phyloP scores from a whole-genome alignment of 2,888 invertebrate species.

The Nezara viridula region DNA sequence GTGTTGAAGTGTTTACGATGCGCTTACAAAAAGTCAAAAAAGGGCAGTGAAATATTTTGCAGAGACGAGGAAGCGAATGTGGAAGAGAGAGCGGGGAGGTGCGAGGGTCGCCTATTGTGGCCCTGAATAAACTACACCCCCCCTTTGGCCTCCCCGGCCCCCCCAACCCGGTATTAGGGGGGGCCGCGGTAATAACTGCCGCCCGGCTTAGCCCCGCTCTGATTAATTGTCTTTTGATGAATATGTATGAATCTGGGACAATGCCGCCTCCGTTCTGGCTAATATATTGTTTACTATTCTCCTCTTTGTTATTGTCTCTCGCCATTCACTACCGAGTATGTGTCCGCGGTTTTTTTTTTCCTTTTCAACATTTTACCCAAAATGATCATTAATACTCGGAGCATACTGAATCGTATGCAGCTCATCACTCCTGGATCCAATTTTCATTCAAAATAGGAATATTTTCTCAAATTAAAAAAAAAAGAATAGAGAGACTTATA shows the following conservation, averaged over 20 bases:
- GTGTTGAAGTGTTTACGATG: constrained; percentile 6
- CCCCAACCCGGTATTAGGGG: not conserved
- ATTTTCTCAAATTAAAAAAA: no score
- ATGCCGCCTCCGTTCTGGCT: constrained; percentile 33
- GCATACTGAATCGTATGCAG: not conserved
- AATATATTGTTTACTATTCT: constrained; percentile 57
- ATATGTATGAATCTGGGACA: constrained; percentile 64
- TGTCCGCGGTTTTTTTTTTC: not conserved
- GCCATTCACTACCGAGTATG: not conserved
- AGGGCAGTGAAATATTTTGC: not conserved
- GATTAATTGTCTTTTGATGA: constrained; percentile 65
- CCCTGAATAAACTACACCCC: constrained; percentile 28
- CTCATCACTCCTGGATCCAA: not conserved
- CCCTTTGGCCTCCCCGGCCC: not conserved
- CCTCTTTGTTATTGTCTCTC: constrained; percentile 45
- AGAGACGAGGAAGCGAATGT: not conserved
- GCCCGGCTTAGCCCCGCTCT: constrained; percentile 55
- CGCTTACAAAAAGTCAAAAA: not conserved
- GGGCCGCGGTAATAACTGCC: constrained; percentile 50
- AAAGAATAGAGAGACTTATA: no score
- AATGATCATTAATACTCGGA: not conserved
- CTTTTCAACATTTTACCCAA: constrained; percentile 13
- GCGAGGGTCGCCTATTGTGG: constrained; percentile 16
- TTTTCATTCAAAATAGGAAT: not conserved
- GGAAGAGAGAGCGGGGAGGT: not conserved